Conservation (phyloP, 2,797 vertebrate species). For the Takifugu rubripes region DNA sequence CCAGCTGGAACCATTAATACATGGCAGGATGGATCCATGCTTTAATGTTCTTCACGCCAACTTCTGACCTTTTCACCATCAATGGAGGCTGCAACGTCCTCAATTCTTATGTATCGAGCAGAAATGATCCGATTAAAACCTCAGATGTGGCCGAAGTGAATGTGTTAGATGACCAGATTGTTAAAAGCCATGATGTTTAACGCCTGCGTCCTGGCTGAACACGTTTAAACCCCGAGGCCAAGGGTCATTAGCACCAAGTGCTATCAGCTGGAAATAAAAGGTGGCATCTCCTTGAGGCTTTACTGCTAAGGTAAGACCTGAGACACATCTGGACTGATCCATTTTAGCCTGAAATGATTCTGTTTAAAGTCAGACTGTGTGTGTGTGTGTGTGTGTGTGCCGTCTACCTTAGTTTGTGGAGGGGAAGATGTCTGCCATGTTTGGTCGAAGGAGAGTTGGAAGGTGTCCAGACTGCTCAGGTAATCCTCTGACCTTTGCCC, state of each 20-base stretch:
- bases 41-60: no score
- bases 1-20: slow-evolving; percentile 18
- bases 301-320: slow-evolving; percentile 23
- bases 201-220: not conserved
- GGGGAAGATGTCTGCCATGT: slow-evolving; percentile 52
- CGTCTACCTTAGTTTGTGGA: not conserved
- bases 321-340: not conserved
- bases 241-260: slow-evolving; percentile 53
- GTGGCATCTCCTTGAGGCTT: slow-evolving; percentile 1
- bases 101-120: no score
- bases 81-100: no score
- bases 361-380: not conserved
- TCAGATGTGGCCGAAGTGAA: no score
- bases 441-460: slow-evolving; percentile 20
- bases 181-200: no score
- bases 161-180: no score
- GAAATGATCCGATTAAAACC: no score
- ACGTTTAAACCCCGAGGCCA: not conserved
- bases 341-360: not conserved
- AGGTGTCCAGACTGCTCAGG: slow-evolving; percentile 35
- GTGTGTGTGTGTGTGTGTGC: not conserved
- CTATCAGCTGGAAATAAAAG: slow-evolving; percentile 52
- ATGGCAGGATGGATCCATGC: no score
- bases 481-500: slow-evolving; percentile 19
- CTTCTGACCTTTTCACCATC: no score